phyloP scores from a whole-genome alignment of 2,888 invertebrate species.

The Sphaerophoria rueppellii region DNA sequence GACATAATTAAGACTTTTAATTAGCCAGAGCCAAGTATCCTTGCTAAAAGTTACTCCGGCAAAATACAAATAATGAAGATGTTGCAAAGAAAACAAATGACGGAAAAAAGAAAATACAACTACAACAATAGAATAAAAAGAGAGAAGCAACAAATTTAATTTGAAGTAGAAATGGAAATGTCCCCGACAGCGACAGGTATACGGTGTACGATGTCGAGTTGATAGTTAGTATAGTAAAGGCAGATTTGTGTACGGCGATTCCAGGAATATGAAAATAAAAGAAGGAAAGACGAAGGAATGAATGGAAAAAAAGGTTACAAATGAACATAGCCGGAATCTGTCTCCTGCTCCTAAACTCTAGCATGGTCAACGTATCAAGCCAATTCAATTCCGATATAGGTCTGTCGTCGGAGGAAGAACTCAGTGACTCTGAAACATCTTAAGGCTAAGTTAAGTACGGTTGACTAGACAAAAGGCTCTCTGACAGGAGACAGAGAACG shows the following conservation, averaged over 20 bases:
- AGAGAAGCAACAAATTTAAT: slow-evolving; percentile 52
- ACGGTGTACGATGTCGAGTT: background rate
- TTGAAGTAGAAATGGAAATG: slow-evolving; percentile 56
- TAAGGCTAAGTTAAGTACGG: too few relatives aligned
- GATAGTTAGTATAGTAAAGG: background rate
- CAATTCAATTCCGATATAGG: too few relatives aligned
- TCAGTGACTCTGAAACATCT: too few relatives aligned
- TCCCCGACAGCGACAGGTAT: slow-evolving; percentile 45
- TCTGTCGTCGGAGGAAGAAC: too few relatives aligned
- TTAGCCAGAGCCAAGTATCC: slow-evolving; percentile 57
- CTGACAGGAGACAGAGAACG: too few relatives aligned
- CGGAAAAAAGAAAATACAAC: background rate
- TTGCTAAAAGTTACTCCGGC: slow-evolving; percentile 53
- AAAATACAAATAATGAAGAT: slow-evolving; percentile 52
- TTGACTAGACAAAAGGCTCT: too few relatives aligned
- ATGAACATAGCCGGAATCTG: too few relatives aligned
- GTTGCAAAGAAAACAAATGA: slow-evolving; percentile 40
- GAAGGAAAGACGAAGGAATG: background rate
- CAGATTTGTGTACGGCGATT: background rate
- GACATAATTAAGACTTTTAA: slow-evolving; percentile 71
- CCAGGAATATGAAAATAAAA: background rate
- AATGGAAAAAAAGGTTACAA: too few relatives aligned
- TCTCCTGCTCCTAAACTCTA: too few relatives aligned
- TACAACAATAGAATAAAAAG: slow-evolving; percentile 30
- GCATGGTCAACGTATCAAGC: too few relatives aligned